Base-by-base conservation (phyloP, 1,140 invertebrate genomes). In the Uloborus diversus region DNA sequence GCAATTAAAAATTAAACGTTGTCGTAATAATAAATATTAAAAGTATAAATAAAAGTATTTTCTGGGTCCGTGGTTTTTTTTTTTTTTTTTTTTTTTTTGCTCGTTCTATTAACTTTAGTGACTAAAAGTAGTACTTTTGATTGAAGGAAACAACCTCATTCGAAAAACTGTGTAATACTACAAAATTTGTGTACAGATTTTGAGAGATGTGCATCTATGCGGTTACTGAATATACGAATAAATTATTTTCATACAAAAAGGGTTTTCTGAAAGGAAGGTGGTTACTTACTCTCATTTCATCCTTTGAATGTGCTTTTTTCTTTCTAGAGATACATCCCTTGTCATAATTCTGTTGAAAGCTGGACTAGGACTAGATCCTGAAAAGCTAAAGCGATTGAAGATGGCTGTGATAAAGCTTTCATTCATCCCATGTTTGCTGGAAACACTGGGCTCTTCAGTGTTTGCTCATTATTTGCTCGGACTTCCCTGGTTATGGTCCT, bases 321-420 rank as follows among this genome's bases (percentile, higher is more conserved):
- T 27, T 20, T 32, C 32, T 68, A 95, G 96, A 85, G 94, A 94
- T 89, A 91, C 96, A 73, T 95, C 96, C 5, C 88, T 98, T 82
- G 93, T 94, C 4, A 93, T 98, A 56, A 98, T 99, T 84, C 88
- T 99, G 82, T 93, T 93, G 37, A 89, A 96, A 88, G 97, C 96
- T 81, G 97, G 97, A 4, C 88, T 99, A 83, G 95, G 96, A 84
- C 89, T 99, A 81, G 95, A 99, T 86, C 93, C 94, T 1, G 86
- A 88, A 59, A 94, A 93, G 5, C 89, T 99, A 84, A 92, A 91
- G 85, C 92, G 92, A 83, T 89, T 96, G 75, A 93, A 91, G 85
- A 88, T 91, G 53, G 92, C 92, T 13, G 92, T 92, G 1, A 89
- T 96, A 4, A 92, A 95, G 85, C 86, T 98, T 17, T 94, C 95